Conservation (phyloP, 2,888 invertebrate species). For the Polyommatus icarus region DNA sequence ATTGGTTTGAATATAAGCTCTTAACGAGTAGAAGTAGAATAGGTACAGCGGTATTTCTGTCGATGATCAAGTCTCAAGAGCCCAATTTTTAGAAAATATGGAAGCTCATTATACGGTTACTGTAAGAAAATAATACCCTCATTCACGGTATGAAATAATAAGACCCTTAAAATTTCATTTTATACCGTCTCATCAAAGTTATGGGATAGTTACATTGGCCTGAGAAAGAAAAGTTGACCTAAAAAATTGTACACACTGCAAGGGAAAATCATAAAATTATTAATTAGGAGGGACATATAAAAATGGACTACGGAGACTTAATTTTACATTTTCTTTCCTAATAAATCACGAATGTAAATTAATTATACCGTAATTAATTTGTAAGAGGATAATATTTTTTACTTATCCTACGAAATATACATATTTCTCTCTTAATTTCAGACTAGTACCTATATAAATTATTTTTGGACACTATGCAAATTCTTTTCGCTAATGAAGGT, state of each 20-base stretch:
- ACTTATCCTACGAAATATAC: neutral
- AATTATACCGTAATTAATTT: neutral
- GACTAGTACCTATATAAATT: neutral
- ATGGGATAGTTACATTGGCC: neutral
- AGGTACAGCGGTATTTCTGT: neutral
- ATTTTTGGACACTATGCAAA: neutral
- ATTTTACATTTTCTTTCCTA: slow-evolving; percentile 12
- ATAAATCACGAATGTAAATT: neutral
- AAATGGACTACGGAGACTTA: neutral
- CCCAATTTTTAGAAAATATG: neutral
- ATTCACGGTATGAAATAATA: neutral
- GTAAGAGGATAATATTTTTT: neutral
- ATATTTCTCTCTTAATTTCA: neutral
- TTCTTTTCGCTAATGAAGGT: neutral
- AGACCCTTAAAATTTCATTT: neutral
- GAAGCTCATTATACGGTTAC: neutral
- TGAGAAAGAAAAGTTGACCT: neutral
- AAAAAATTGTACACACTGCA: neutral
- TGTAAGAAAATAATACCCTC: neutral
- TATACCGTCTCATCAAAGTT: neutral
- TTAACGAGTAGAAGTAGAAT: neutral
- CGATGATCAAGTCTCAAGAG: neutral
- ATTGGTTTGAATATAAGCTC: neutral
- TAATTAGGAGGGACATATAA: neutral
- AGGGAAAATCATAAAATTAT: neutral